Base-by-base conservation (phyloP, 2,797 vertebrate species). In the Cyclura pinguis region DNA sequence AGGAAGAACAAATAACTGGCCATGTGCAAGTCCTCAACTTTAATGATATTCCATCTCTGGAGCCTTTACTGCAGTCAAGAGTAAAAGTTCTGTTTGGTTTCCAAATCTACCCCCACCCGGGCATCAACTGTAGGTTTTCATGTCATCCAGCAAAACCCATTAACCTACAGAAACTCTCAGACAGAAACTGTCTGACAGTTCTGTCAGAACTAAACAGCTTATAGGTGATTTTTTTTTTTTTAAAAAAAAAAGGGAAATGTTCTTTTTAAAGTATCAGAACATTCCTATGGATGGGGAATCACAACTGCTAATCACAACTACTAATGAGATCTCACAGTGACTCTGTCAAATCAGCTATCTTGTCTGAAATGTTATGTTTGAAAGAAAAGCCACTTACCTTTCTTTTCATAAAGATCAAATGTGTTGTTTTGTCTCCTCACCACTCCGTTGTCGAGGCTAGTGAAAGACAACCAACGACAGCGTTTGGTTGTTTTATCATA, bases 381-480 rank as follows among this genome's bases (percentile, higher is more conserved):
- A 85, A 92, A 89, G 96, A 97, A 96, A 96, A 97, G 89, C 94
- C 92, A 93, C 94, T 98, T 98, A 99, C 99, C 99, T 99, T 99
- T 99, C 96, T 99, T 99, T 97, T 99, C 98, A 96, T 98, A 99
- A 88, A 99, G 98, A 95, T 99, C 98, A 94, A 98, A 98, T 92
- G 98, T 97, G 95, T 98, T 97, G 97, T 98, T 98, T 92, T 97
- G 97, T 89, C 98, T 98, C 87, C 95, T 98, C 95, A 97, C 98
- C 95, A 97, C 97, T 96, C 98, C 98, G 95, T 96, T 97, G 87
- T 98, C 98, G 97, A 98, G 97, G 95, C 97, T 98, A 96, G 99
- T 98, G 92, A 99, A 99, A 91, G 99, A 99, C 91, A 99, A 98
- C 98, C 98, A 99, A 95, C 98, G 98, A 96, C 99, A 99, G 96